phyloP scores from a whole-genome alignment of 2,113 vertebrate genomes.

The Archilochus colubris region DNA sequence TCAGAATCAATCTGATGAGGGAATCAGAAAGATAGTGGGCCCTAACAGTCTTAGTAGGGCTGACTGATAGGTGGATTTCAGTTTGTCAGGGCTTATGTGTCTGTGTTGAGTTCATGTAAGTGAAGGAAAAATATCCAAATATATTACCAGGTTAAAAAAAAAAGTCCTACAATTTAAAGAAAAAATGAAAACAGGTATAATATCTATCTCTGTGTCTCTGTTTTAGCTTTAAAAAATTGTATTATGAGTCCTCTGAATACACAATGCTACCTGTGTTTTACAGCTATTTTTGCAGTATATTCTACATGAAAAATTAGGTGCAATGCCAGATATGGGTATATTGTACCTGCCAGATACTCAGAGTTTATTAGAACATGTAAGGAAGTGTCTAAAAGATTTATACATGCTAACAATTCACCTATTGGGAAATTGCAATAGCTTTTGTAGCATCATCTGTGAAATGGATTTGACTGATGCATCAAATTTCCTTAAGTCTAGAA shows the following conservation, averaged over 20 bases:
- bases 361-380: background rate
- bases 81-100: background rate
- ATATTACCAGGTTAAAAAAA: background rate
- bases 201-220: rapidly evolving
- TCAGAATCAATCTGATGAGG: background rate
- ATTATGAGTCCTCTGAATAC: background rate
- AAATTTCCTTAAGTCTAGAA: background rate
- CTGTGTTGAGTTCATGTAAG: background rate
- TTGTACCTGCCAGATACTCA: background rate
- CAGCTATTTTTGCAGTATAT: background rate
- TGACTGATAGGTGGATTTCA: background rate
- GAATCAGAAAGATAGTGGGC: background rate
- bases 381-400: background rate
- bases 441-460: background rate
- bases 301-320: background rate
- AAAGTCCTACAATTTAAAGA: background rate
- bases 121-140: background rate
- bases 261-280: background rate
- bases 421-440: background rate
- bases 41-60: background rate
- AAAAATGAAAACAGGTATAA: background rate
- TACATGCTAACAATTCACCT: background rate
- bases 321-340: background rate
- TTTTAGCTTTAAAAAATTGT: background rate
- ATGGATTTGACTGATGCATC: background rate